phyloP scores from a whole-genome alignment of 1,140 invertebrate genomes.

The Orussus abietinus region DNA sequence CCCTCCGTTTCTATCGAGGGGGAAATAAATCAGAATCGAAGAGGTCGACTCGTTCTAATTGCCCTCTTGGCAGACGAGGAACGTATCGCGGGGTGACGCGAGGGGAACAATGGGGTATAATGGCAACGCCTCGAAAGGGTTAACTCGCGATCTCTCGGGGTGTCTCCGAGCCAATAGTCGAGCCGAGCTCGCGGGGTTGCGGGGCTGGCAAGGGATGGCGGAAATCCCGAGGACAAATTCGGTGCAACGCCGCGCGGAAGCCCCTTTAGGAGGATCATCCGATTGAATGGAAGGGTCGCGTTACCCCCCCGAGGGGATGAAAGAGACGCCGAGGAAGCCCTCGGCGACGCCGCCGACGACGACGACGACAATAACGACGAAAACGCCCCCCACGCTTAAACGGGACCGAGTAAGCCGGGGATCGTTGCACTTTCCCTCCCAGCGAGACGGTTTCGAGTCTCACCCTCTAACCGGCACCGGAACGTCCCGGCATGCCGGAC shows the following conservation, averaged over 20 bases:
- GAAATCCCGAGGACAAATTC: background rate
- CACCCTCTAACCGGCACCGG: too few species aligned
- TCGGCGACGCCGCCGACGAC: too few species aligned
- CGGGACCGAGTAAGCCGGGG: background rate
- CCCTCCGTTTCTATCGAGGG: too few species aligned
- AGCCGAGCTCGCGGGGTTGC: background rate
- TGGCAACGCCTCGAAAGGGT: too few species aligned
- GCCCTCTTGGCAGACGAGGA: too few species aligned
- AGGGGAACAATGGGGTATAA: too few species aligned
- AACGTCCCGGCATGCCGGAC: too few species aligned
- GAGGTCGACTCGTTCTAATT: too few species aligned
- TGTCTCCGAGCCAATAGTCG: slow-evolving; percentile 1
- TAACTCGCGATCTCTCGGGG: too few species aligned
- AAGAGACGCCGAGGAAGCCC: background rate
- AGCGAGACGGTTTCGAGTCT: background rate
- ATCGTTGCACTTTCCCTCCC: background rate
- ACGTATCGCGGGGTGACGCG: too few species aligned
- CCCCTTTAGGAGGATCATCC: background rate
- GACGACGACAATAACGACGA: slow-evolving; percentile 1
- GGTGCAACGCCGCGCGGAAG: background rate
- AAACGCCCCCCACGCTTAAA: background rate
- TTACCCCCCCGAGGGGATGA: slow-evolving; percentile 3
- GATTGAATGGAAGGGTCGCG: background rate
- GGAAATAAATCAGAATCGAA: too few species aligned
- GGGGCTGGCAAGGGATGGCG: background rate